Base-by-base conservation (phyloP, 1,140 invertebrate genomes). In the Xylocopa sonorina region DNA sequence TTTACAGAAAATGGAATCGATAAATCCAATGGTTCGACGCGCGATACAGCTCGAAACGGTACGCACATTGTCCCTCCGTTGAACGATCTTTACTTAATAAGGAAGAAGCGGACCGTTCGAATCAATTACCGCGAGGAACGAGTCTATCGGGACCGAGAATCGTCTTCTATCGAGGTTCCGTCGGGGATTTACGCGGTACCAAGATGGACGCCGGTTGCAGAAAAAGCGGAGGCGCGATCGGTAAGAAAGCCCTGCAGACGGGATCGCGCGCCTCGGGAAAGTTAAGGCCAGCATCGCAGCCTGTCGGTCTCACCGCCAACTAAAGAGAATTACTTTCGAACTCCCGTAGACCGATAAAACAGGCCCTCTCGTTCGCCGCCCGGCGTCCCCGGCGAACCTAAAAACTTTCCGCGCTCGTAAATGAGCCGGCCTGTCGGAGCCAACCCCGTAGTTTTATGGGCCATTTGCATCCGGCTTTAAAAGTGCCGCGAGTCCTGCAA, bases 381-480 rank as follows among this genome's bases (percentile, higher is more conserved):
- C 79, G 62, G 55, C 38, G 64, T 24, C 46, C 51, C n/a, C 51
- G 48, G 0, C 55, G 78, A 87, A 86, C 76, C 78, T 85, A 88
- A 89, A 89, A 86, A 86, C 83, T 92, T 92, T 91, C 81, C 50
- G 55, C 85, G 89, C 88, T 91, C 90, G 90, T 92, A 92, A 91
- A 92, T 87, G 89, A 85, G 82, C 81, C 82, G 78, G 84, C 63
- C 72, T 50, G 53, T 50, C 62, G 62, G 60, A 83, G 83, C 84
- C 86, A 74, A 77, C 75, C 66, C n/a, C n/a, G n/a, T n/a, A 62
- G 88, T 90, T 92, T 92, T 92, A 92, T 87, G 88, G 88, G 88
- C 89, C 91, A 91, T 91, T 91, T 91, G 89, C 90, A 91, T 91
- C 85, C 87, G 88, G 87, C 89, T 90, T 91, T 92, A 89, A 91